Conservation (phyloP, 2,797 vertebrate species). For the Clarias laeviceps region DNA sequence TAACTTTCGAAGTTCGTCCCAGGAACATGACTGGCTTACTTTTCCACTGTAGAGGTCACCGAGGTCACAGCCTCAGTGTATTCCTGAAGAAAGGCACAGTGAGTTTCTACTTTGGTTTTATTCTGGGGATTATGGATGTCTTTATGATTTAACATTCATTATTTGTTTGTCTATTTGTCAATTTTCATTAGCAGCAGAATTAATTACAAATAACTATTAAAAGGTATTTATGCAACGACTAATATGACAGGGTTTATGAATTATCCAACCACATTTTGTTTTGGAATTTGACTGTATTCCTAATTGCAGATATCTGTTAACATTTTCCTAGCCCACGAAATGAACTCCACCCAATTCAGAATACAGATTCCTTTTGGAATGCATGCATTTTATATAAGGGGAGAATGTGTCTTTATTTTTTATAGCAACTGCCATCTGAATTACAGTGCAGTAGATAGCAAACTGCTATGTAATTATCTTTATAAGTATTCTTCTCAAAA, state of each 20-base stretch:
- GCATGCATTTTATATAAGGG: background rate
- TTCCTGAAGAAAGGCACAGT: slow-evolving; percentile 66
- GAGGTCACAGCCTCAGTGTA: slow-evolving; percentile 53
- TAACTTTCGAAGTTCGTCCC: slow-evolving; percentile 67
- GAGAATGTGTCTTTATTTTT: background rate
- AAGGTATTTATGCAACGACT: background rate
- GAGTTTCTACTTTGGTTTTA: slow-evolving; percentile 6
- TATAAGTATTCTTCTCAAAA: background rate
- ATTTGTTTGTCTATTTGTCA: background rate
- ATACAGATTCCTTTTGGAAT: background rate
- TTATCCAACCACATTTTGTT: background rate
- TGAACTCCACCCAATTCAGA: background rate
- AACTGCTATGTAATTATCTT: background rate
- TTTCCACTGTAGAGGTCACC: slow-evolving; percentile 55
- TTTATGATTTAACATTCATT: background rate
- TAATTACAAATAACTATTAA: background rate
- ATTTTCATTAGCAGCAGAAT: background rate
- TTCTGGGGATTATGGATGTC: background rate
- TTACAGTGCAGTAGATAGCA: background rate
- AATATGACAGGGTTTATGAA: background rate
- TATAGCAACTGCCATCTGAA: background rate
- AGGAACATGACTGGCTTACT: slow-evolving; percentile 63
- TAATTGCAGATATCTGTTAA: background rate
- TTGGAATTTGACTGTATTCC: background rate
- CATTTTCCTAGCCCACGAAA: background rate